Percentiles rank a stretch among this genome's conserved stretches.
Evolutionary conservation across 2,113 vertebrate species (phyloP).

Genomic region (Alethe diademata): DNA sequence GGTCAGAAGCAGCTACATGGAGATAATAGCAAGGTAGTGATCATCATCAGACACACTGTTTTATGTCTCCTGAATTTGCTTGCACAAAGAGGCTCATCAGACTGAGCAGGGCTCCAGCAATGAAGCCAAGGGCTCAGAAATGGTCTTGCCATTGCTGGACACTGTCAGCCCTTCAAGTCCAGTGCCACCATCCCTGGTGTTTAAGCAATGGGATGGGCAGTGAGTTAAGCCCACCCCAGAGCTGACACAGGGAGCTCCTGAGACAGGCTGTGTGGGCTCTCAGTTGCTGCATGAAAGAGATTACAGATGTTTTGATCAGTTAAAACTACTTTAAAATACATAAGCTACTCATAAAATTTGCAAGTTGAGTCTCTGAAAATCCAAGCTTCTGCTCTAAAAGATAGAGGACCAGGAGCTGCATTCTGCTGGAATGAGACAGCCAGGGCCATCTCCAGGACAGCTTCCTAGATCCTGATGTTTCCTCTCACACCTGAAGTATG

Average conservation of each 20-base stretch:
- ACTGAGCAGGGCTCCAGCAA: background rate
- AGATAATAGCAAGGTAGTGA: background rate
- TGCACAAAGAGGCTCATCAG: background rate
- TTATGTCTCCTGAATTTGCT: background rate
- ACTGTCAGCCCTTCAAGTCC: background rate
- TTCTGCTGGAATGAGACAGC: background rate
- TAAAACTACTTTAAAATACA: background rate
- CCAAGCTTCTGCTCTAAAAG: background rate
- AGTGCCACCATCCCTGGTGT: background rate
- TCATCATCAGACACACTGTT: background rate
- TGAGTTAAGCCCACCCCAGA: background rate
- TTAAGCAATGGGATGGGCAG: background rate
- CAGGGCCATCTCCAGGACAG: background rate
- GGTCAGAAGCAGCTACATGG: background rate
- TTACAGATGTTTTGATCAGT: background rate
- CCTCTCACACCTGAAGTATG: background rate
- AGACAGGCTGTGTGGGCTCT: background rate
- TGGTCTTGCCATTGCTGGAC: background rate
- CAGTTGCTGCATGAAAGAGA: background rate
- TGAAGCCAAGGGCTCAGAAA: background rate
- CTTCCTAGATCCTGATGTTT: background rate
- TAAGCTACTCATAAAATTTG: background rate
- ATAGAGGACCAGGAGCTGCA: accelerated
- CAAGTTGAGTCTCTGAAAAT: background rate
- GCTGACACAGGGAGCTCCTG: background rate